Base-by-base conservation (phyloP, 2,113 vertebrate genomes). In the Talpa occidentalis region DNA sequence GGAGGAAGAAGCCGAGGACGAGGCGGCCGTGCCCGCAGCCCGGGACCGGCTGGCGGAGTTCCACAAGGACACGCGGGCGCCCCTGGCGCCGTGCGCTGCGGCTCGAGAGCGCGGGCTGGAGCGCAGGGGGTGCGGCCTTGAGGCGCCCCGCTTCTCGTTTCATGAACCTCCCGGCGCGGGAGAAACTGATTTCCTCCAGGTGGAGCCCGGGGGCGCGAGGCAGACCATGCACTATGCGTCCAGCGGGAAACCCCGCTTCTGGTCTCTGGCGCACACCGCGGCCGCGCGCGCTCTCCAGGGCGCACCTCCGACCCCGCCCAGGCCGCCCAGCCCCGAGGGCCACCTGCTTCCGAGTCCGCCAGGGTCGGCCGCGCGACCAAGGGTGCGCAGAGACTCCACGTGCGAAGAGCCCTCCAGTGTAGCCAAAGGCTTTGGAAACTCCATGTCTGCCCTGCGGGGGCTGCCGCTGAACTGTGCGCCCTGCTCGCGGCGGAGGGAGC, bases 241-340 rank as follows among this genome's bases (percentile, higher is more conserved):
- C 15, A 88, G 98, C 4, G 99, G 99, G 94, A 99, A 99, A 94
- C 99, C 99, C 28, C 98, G 99, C 96, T 99, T 99, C 98, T 99
- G 99, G 99, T 99, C 99, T 1, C 97, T 99, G 95, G 99, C 99
- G 26, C 99, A 98, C 70, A 99, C 99, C 0, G 99, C 99, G 0
- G 99, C 98, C 28, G 97, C 98, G 14, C 98, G 97, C 40, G 97
- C 98, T 37, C 94, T 98, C 11, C 96, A 98, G 90, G 97, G 98
- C 52, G 85, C 97, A 10, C 96, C 98, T 60, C 97, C 97, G 40
- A 80, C 95, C 24, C 98, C 98, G 79, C 91, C 98, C 90, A 98
- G 98, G 97, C 98, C 98, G 97, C 98, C 98, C 32, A 98, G 96
- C 19, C 97, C 97, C 10, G 98, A 98, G 93, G 98, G 98, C 97